Evolutionary conservation across 1,140 invertebrate genomes (phyloP), one percentile per base, ranked within the genome.

Genomic region (Scaptomyza graminum): DNA sequence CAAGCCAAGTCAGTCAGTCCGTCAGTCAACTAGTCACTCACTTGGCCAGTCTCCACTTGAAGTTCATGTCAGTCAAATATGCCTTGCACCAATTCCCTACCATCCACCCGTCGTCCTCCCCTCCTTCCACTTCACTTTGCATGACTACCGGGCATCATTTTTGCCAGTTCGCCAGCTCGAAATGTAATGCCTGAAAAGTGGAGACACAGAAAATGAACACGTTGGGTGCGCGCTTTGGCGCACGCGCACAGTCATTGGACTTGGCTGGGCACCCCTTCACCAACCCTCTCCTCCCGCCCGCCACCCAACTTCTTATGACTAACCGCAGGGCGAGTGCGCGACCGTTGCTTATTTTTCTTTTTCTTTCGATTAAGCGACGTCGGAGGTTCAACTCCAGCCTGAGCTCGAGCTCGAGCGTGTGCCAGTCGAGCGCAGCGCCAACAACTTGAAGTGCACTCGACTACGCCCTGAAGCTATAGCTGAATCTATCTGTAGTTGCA

Each of bases 61-160:
- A 25, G 56, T 56, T 64, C 46, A 41, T 39, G 60, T 65, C 62
- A 49, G 41, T 57, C 68, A 61, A 51, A 50, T 34, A 28, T 50
- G 47, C 22, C 18, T 22, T 22, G 28, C 28, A 22, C 18, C 18
- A 22, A 22, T 22, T 28, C 31, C n/a, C 28, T 50, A 37, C 55
- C n/a, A n/a, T n/a, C n/a, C n/a, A n/a, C n/a, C 50, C 37, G 44
- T 15, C 49, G 31, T 22, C 51, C 60, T 12, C 39, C 28, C 56
- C 46, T 16, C 0, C 34, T 31, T 7, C 11, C 15, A 8, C 22
- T 41, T 43, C 37, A 31, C n/a, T n/a, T 71, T 49, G 82, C 88
- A 90, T 90, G 72, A 90, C 88, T 90, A 90, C 88, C 72, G 88
- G 88, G 83, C 82, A 84, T 90, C 76, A 88, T 88, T 90, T 85